Conservation (phyloP, 2,113 vertebrate genomes). For the Porphyrio hochstetteri region DNA sequence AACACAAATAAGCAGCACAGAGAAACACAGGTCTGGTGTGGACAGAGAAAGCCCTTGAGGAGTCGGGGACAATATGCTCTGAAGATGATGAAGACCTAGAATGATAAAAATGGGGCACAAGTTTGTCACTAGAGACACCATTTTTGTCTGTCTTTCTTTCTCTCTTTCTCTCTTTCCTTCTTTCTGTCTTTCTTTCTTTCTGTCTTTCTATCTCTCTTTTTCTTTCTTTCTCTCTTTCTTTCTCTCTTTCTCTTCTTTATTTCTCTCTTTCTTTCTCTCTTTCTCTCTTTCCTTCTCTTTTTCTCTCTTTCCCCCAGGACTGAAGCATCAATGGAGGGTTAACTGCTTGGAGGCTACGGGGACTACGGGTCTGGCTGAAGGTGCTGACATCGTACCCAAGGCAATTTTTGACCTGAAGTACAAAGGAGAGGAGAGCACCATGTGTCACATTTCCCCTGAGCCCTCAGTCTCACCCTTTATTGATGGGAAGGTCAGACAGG, state of each 20-base stretch:
- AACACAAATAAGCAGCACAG: not conserved
- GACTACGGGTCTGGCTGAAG: not conserved
- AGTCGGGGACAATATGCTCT: not conserved
- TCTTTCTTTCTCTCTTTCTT: too few species aligned
- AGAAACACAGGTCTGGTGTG: not conserved
- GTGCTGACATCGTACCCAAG: not conserved
- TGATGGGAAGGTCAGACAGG: slow-evolving; percentile 35
- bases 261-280: too few species aligned
- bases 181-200: too few species aligned
- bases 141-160: not conserved
- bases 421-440: not conserved
- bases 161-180: too few species aligned
- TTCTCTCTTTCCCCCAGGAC: not conserved
- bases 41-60: not conserved
- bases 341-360: not conserved
- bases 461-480: slow-evolving; percentile 4
- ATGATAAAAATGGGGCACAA: not conserved
- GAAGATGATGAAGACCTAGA: rapidly evolving
- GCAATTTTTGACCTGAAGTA: not conserved
- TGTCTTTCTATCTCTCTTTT: too few species aligned
- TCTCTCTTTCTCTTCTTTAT: not conserved
- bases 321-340: not conserved
- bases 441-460: not conserved
- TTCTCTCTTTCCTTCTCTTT: too few species aligned
- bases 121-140: not conserved